A percentile compares a stretch with the other conserved stretches of the same genome.
Conservation (phyloP, 2,113 vertebrate species). For the Cynopterus brachyotis region DNA sequence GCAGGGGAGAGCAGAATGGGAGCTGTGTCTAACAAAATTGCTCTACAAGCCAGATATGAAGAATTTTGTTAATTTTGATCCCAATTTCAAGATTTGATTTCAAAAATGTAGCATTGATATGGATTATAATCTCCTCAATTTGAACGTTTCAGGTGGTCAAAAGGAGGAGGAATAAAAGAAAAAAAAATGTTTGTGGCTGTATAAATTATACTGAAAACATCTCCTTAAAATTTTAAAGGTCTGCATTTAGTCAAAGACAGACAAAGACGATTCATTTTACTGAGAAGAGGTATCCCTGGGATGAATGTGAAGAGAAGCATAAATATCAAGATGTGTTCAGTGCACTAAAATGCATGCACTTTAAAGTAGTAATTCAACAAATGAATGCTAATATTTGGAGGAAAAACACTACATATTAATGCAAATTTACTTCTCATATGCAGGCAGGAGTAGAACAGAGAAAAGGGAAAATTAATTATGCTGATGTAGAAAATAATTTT, state of each 20-base stretch:
- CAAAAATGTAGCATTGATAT: not conserved
- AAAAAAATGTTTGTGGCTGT: not conserved
- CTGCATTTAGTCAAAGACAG: not conserved
- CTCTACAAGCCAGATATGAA: not conserved
- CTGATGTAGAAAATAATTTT: not conserved
- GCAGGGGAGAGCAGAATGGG: not conserved
- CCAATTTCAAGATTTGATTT: not conserved
- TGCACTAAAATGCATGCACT: not conserved
- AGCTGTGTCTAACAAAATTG: not conserved
- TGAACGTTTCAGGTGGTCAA: conserved; percentile 10
- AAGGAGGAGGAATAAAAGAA: not conserved
- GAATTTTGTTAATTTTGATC: not conserved
- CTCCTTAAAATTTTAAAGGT: not conserved
- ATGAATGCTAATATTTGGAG: not conserved
- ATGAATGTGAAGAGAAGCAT: not conserved
- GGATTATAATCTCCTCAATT: not conserved
- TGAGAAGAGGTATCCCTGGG: not conserved
- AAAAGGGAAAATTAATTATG: not conserved
- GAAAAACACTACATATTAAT: not conserved
- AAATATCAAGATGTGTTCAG: not conserved
- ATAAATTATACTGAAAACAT: not conserved
- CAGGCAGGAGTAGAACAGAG: not conserved
- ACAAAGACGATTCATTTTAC: conserved; percentile 8
- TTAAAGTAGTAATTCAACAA: not conserved
- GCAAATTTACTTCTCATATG: not conserved